Evolutionary conservation across 1,140 invertebrate genomes (phyloP).

Genomic region (Rhizoglyphus robini): DNA sequence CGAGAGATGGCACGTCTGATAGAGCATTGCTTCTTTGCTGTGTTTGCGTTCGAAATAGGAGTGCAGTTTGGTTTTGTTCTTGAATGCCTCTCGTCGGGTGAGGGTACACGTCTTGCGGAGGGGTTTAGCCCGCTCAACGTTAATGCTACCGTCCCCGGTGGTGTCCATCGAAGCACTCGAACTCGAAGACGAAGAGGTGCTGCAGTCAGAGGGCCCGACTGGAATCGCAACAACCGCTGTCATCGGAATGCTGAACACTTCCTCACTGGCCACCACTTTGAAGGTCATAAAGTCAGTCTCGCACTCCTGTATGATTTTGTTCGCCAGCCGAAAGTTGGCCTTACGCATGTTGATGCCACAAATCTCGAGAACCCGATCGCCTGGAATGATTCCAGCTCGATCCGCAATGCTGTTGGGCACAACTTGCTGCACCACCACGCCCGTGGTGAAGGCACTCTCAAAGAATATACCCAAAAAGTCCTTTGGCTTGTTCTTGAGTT

Average conservation of each 20-base stretch:
- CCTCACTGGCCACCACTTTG: too few species aligned
- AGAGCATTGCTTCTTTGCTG: neutral
- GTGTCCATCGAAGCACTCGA: too few species aligned
- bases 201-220: too few species aligned
- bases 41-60: constrained; percentile 2
- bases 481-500: neutral
- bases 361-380: constrained; percentile 87
- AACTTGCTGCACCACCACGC: constrained; percentile 87
- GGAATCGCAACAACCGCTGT: too few species aligned
- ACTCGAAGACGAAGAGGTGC: too few species aligned
- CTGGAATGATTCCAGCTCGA: constrained; percentile 68
- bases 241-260: too few species aligned
- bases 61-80: neutral
- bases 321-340: constrained; percentile 77
- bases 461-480: constrained; percentile 12
- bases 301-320: constrained; percentile 78
- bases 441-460: constrained; percentile 35
- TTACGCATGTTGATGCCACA: constrained; percentile 95
- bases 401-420: constrained; percentile 78
- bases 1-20: neutral
- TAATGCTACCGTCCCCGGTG: neutral
- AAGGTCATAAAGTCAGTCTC: constrained; percentile 30
- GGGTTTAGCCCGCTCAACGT: neutral
- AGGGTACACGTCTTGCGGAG: neutral
- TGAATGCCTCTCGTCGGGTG: neutral